A percentile compares a stretch with the other conserved stretches of the same genome.
Evolutionary conservation across 2,113 vertebrate genomes (phyloP).

Genomic region (Mus spicilegus): DNA sequence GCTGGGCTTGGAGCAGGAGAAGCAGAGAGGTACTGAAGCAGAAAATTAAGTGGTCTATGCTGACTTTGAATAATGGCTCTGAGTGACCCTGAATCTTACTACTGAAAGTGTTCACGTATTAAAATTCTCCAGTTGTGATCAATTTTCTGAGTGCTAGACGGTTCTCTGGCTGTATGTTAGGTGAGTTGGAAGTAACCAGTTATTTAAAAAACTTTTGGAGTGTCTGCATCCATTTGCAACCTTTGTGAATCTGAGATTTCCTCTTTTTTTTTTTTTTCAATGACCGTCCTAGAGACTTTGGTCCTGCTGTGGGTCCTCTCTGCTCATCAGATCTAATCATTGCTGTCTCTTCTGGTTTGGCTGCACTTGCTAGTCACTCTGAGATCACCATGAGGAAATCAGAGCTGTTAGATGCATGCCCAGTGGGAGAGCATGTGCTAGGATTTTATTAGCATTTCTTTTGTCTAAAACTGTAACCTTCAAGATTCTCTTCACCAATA

Average conservation of each 20-base stretch:
- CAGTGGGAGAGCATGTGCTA: slow-evolving; percentile 55
- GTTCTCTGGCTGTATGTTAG: slow-evolving; percentile 27
- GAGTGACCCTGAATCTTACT: slow-evolving; percentile 84
- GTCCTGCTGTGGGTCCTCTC: slow-evolving; percentile 80
- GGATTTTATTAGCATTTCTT: slow-evolving; percentile 82
- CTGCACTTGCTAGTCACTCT: slow-evolving; percentile 74
- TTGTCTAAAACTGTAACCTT: slow-evolving; percentile 77
- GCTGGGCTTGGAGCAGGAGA: slow-evolving; percentile 76
- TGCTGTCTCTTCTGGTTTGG: slow-evolving; percentile 81
- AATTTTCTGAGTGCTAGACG: slow-evolving; percentile 75
- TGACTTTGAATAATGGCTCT: slow-evolving; percentile 87
- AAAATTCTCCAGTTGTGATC: slow-evolving; percentile 81
- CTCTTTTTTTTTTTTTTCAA: slow-evolving; percentile 77
- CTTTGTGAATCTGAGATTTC: slow-evolving; percentile 77
- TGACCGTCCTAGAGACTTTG: slow-evolving; percentile 75
- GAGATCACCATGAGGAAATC: slow-evolving; percentile 82
- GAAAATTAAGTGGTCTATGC: slow-evolving; percentile 89
- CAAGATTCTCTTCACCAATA: slow-evolving; percentile 32
- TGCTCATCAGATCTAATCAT: slow-evolving; percentile 87
- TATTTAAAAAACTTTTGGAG: slow-evolving; percentile 55
- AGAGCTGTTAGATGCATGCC: slow-evolving; percentile 75
- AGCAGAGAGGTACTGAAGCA: slow-evolving; percentile 86
- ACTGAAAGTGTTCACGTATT: slow-evolving; percentile 81
- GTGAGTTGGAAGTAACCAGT: slow-evolving; percentile 61
- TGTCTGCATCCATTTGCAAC: slow-evolving; percentile 64